Percentiles rank a stretch among this genome's conserved stretches.
These are phyloP conservation scores for Martes flavigula DNA, from an alignment of 2,797 vertebrate species.

Conservation along the genomic window DNA sequence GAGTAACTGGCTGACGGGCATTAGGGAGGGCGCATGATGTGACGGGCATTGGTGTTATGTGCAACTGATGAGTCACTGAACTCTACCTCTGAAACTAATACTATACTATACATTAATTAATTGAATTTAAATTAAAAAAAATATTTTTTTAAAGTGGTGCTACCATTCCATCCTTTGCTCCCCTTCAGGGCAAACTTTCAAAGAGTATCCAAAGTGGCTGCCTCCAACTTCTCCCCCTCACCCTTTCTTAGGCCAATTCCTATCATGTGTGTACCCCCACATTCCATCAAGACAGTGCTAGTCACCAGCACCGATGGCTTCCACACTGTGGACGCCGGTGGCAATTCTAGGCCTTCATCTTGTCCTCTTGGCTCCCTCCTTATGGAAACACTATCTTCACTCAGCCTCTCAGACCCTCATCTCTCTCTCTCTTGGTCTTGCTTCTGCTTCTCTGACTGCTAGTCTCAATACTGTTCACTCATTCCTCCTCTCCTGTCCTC, in stretches of 20 bases:
- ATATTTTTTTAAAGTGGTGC: background rate
- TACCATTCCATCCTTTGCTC: background rate
- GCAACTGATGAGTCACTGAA: background rate
- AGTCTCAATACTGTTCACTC: background rate
- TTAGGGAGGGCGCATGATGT: background rate
- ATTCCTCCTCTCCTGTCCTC: background rate
- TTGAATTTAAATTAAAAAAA: background rate
- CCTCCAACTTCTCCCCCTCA: background rate
- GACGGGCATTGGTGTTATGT: background rate
- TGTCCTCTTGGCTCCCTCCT: rapidly evolving
- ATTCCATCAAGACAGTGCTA: background rate
- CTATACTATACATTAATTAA: background rate
- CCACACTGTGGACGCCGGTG: background rate
- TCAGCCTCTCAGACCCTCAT: background rate
- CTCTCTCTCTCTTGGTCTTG: background rate
- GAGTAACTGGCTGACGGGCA: background rate
- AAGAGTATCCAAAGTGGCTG: too few species aligned
- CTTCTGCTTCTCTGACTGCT: background rate
- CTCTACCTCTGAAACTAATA: background rate
- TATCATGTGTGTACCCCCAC: background rate
- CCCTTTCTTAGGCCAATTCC: background rate
- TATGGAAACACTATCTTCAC: background rate
- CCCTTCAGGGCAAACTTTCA: background rate
- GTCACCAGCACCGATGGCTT: background rate
- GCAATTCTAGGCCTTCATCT: too few species aligned